phyloP scores from a whole-genome alignment of 2,797 vertebrate genomes.

The Podarcis lilfordi region DNA sequence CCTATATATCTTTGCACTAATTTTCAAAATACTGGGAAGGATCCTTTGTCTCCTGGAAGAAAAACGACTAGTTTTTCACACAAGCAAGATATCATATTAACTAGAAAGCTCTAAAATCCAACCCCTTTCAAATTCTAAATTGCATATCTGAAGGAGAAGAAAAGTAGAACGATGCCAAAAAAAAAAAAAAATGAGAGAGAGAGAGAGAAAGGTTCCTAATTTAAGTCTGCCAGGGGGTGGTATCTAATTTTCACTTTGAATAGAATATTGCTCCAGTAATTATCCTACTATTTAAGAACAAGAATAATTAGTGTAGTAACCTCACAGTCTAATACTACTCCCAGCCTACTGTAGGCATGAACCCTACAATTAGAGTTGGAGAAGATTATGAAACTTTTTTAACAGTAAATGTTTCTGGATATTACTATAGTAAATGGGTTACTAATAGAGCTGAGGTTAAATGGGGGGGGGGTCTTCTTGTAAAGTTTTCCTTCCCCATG shows the following conservation, averaged over 20 bases:
- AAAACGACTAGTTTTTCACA: neutral
- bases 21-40: neutral
- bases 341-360: conserved; percentile 24
- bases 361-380: conserved; percentile 35
- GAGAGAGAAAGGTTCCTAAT: conserved; percentile 59
- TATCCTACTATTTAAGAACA: conserved; percentile 66
- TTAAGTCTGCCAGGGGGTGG: conserved; percentile 60
- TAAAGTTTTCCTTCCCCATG: neutral
- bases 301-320: conserved; percentile 62
- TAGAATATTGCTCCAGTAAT: conserved; percentile 60
- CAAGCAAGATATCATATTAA: conserved; percentile 9
- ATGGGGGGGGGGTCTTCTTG: neutral
- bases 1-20: neutral
- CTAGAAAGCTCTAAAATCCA: neutral
- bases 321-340: conserved; percentile 29
- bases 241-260: conserved; percentile 71
- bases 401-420: conserved; percentile 42
- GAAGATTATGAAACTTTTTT: conserved; percentile 51
- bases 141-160: conserved; percentile 22
- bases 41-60: neutral
- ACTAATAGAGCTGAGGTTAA: conserved; percentile 14
- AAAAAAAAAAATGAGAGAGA: conserved; percentile 15
- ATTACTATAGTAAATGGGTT: conserved; percentile 32
- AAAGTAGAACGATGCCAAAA: conserved; percentile 27
- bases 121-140: conserved; percentile 39